Conservation (phyloP, 2,797 vertebrate genomes). For the Neosalanx taihuensis region DNA sequence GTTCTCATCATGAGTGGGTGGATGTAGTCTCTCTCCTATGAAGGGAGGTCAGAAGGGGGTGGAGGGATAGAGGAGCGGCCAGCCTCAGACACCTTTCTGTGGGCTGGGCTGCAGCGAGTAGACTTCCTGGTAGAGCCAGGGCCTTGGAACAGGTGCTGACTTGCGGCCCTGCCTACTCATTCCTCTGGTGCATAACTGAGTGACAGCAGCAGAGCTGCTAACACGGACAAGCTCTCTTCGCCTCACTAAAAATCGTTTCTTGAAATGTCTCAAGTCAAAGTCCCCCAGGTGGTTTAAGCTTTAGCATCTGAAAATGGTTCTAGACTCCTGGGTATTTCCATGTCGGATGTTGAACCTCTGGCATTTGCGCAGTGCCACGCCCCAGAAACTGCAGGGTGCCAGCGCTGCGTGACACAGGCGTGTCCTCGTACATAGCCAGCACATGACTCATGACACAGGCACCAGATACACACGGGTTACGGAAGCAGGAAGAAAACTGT, state of each 20-base stretch:
- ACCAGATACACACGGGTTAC: too few relatives aligned
- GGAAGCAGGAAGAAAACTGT: too few relatives aligned
- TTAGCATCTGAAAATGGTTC: too few relatives aligned
- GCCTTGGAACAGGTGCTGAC: slow-evolving; percentile 35
- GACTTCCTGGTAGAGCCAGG: background rate
- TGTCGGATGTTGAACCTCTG: background rate
- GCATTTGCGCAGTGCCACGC: background rate
- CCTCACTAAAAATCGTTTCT: background rate
- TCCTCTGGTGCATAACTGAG: slow-evolving; percentile 18
- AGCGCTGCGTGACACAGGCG: slow-evolving; percentile 15
- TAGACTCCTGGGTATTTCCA: background rate
- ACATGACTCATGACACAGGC: slow-evolving; percentile 11
- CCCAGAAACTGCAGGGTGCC: slow-evolving; percentile 15
- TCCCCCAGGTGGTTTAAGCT: too few relatives aligned
- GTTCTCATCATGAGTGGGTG: too few relatives aligned
- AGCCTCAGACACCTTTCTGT: slow-evolving; percentile 1
- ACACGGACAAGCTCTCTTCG: background rate
- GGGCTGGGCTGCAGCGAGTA: background rate
- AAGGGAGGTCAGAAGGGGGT: background rate
- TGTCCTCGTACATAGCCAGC: background rate
- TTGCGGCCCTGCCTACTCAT: slow-evolving; percentile 24
- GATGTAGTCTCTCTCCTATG: background rate
- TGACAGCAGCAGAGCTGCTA: background rate
- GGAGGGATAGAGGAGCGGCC: background rate
- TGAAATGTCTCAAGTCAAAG: too few relatives aligned